phyloP scores from a whole-genome alignment of 1,140 invertebrate genomes.

The Cydia amplana region DNA sequence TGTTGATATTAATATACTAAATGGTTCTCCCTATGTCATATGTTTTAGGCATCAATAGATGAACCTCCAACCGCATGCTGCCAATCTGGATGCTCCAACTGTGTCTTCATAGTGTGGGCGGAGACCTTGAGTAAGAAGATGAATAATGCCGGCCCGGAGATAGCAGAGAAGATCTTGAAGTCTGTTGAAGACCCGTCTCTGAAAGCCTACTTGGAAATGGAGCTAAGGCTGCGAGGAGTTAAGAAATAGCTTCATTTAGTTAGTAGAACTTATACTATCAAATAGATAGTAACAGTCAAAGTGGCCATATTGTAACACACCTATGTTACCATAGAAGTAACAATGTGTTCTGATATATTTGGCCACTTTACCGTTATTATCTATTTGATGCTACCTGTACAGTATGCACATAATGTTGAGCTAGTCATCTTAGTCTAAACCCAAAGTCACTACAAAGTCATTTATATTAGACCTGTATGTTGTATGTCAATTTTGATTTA shows the following conservation, averaged over 20 bases:
- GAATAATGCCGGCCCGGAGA: constrained; percentile 83
- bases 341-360: too few species aligned
- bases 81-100: constrained; percentile 96
- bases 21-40: not conserved
- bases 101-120: constrained; percentile 96
- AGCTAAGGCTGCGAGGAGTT: constrained; percentile 81
- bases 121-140: constrained; percentile 87
- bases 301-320: too few species aligned
- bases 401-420: too few species aligned
- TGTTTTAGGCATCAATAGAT: constrained; percentile 71
- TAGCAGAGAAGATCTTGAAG: constrained; percentile 87
- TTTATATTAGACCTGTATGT: too few species aligned
- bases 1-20: not conserved
- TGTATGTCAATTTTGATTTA: not conserved
- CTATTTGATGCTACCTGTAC: too few species aligned
- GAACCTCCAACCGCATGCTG: constrained; percentile 91
- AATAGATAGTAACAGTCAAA: too few species aligned
- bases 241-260: constrained; percentile 50
- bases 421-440: too few species aligned
- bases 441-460: too few species aligned
- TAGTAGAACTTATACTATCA: too few species aligned
- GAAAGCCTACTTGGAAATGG: constrained; percentile 88
- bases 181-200: constrained; percentile 90
- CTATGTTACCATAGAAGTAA: too few species aligned
- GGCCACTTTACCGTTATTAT: too few species aligned